Conservation (phyloP, 2,888 invertebrate species). For the Philopedon plagiatum region DNA sequence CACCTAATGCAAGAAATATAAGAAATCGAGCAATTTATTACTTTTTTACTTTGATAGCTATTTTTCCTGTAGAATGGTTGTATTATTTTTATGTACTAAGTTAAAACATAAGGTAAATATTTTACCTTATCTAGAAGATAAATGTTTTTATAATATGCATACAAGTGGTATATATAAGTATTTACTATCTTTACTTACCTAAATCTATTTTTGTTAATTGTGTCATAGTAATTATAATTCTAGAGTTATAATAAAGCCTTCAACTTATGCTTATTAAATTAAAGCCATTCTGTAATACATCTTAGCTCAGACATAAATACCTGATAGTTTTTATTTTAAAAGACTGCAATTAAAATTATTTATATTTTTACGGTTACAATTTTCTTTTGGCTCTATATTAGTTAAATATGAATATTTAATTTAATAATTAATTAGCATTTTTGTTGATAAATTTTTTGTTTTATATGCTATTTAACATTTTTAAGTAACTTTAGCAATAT, state of each 20-base stretch:
- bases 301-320: neutral
- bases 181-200: neutral
- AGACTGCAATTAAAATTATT: neutral
- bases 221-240: slow-evolving; percentile 9
- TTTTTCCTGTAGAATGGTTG: neutral
- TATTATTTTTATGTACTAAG: slow-evolving; percentile 9
- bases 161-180: neutral
- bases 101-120: neutral
- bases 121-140: slow-evolving; percentile 1
- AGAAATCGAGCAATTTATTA: neutral
- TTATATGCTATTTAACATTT: neutral
- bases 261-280: neutral
- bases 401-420: no score
- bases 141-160: neutral
- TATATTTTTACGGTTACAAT: neutral
- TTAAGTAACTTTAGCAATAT: neutral
- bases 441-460: neutral
- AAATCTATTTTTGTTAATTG: slow-evolving; percentile 12
- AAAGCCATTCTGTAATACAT: neutral
- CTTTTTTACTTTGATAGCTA: neutral
- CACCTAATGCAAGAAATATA: neutral
- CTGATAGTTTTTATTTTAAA: neutral
- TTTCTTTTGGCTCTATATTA: no score
- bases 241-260: neutral
- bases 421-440: no score